Evolutionary conservation across 2,888 invertebrate species (phyloP).

Genomic region (Pristionchus arcanus): DNA sequence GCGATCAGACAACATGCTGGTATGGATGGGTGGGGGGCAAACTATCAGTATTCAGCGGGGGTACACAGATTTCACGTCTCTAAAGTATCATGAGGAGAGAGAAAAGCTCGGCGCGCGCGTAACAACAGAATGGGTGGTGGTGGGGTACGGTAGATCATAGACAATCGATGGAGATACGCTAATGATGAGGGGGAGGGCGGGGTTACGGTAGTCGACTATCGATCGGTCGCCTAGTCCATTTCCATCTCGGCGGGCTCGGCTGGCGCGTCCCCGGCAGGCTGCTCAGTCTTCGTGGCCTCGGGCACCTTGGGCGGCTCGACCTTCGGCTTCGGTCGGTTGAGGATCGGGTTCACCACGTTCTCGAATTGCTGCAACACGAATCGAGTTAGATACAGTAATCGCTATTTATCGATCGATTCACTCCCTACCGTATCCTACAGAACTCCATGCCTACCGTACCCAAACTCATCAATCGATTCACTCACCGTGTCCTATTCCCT

Average conservation of each 20-base stretch:
- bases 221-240: slow-evolving; percentile 30
- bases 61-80: too few relatives aligned
- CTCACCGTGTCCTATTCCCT: neutral
- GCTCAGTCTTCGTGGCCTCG: neutral
- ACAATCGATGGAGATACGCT: neutral
- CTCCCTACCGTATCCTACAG: neutral
- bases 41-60: slow-evolving; percentile 10
- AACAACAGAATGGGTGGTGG: neutral
- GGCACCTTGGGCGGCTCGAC: slow-evolving; percentile 80
- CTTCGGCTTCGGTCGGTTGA: slow-evolving; percentile 91
- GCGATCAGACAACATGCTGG: neutral
- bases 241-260: slow-evolving; percentile 23
- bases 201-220: slow-evolving; percentile 3
- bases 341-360: slow-evolving; percentile 84
- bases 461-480: neutral
- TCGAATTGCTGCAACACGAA: slow-evolving; percentile 82
- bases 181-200: neutral
- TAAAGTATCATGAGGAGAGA: neutral
- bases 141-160: neutral
- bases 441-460: neutral
- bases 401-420: too few relatives aligned
- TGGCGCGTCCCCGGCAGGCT: neutral
- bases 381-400: too few relatives aligned
- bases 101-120: neutral
- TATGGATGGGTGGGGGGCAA: neutral